A percentile compares a stretch with the other conserved stretches of the same genome.
Evolutionary conservation across 2,888 invertebrate genomes (phyloP).

Genomic region (Candidula unifasciata): DNA sequence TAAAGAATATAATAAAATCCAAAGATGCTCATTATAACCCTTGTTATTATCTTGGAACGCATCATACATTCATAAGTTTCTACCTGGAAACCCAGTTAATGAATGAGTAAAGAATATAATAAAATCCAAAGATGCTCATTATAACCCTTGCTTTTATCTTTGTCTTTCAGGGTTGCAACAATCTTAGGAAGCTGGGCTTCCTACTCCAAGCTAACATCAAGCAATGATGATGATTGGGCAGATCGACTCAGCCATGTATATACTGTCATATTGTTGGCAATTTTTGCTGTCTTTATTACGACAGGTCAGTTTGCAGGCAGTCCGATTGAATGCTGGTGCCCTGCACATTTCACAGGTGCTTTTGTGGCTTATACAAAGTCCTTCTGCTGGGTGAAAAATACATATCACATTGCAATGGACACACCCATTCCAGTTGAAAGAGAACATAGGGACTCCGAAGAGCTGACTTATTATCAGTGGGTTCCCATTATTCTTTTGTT

Average conservation of each 20-base stretch:
- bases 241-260: slow-evolving; percentile 71
- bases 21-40: background rate
- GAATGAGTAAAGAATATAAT: no score
- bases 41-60: background rate
- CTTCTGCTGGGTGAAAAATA: slow-evolving; percentile 75
- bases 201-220: slow-evolving; percentile 68
- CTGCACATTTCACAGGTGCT: slow-evolving; percentile 71
- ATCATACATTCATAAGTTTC: no score
- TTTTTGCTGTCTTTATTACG: slow-evolving; percentile 70
- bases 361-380: slow-evolving; percentile 77
- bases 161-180: slow-evolving; percentile 62
- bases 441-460: slow-evolving; percentile 62
- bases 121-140: no score
- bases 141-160: background rate
- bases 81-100: no score
- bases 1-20: no score
- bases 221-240: slow-evolving; percentile 71
- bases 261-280: slow-evolving; percentile 68
- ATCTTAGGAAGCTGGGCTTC: slow-evolving; percentile 69
- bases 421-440: slow-evolving; percentile 65
- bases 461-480: slow-evolving; percentile 75
- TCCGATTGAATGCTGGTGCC: slow-evolving; percentile 73
- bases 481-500: slow-evolving; percentile 79
- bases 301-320: slow-evolving; percentile 71
- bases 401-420: slow-evolving; percentile 72